Conservation (phyloP, 2,888 invertebrate genomes). For the Mimachlamys varia region DNA sequence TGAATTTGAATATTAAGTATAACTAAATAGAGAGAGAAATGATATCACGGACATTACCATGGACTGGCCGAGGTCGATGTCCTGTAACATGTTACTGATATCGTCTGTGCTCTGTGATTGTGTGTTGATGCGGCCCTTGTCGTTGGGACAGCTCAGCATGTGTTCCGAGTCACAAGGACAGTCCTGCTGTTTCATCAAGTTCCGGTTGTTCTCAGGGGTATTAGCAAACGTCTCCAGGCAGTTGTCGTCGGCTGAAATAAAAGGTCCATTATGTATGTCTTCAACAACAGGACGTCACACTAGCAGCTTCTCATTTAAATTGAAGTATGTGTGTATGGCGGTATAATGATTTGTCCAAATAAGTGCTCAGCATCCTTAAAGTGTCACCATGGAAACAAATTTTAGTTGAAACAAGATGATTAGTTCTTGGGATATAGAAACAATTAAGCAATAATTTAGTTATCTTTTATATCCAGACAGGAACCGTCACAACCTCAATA, state of each 20-base stretch:
- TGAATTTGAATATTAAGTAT: background rate
- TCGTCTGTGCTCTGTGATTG: slow-evolving; percentile 52
- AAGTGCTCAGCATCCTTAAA: too few species aligned
- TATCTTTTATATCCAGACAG: background rate
- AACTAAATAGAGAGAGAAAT: too few species aligned
- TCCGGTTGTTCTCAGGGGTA: slow-evolving; percentile 96
- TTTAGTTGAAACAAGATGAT: background rate
- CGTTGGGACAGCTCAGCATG: slow-evolving; percentile 92
- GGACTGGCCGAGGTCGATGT: slow-evolving; percentile 1
- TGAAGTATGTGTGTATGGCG: too few species aligned
- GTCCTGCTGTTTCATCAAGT: slow-evolving; percentile 90
- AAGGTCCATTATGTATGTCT: background rate
- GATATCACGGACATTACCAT: background rate
- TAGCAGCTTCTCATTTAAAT: too few species aligned
- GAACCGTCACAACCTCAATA: background rate
- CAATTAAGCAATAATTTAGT: too few species aligned
- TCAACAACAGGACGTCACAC: too few species aligned
- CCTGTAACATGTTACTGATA: slow-evolving; percentile 57
- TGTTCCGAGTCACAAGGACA: slow-evolving; percentile 99
- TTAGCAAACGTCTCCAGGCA: slow-evolving; percentile 96
- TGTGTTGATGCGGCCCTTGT: slow-evolving; percentile 70
- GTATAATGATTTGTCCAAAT: too few species aligned
- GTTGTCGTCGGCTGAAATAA: slow-evolving; percentile 88
- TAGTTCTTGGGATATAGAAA: background rate
- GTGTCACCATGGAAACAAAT: too few species aligned